Conservation (phyloP, 2,888 invertebrate species). For the Invenusta paracnida region DNA sequence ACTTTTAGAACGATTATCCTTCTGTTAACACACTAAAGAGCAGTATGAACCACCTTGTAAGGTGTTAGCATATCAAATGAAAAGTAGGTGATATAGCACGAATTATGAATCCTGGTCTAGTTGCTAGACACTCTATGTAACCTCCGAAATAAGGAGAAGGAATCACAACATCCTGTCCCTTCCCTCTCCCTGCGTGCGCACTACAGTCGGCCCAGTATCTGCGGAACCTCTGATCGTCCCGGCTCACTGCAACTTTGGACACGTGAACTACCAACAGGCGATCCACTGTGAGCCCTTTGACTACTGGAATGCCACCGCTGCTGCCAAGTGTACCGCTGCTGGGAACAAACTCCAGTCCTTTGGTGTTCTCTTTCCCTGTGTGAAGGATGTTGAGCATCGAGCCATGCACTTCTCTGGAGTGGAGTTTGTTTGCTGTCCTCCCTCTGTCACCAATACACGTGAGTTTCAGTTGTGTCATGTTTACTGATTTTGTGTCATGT, state of each 20-base stretch:
- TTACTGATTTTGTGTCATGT: too few relatives aligned
- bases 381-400: background rate
- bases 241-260: background rate
- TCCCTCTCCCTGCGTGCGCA: background rate
- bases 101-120: too few relatives aligned
- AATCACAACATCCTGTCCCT: too few relatives aligned
- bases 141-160: too few relatives aligned
- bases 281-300: constrained; percentile 1
- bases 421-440: constrained; percentile 4
- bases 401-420: constrained; percentile 10
- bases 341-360: background rate
- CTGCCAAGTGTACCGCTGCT: background rate
- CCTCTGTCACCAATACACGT: background rate
- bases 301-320: background rate
- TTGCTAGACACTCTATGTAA: too few relatives aligned
- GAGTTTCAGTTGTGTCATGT: too few relatives aligned
- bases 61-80: too few relatives aligned
- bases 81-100: too few relatives aligned
- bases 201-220: background rate
- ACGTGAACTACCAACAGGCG: background rate
- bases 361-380: constrained; percentile 3
- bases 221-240: constrained; percentile 5
- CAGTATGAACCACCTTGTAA: too few relatives aligned
- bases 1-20: too few relatives aligned
- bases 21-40: too few relatives aligned